Conservation (phyloP, 2,888 invertebrate genomes). For the Morpho achilles region DNA sequence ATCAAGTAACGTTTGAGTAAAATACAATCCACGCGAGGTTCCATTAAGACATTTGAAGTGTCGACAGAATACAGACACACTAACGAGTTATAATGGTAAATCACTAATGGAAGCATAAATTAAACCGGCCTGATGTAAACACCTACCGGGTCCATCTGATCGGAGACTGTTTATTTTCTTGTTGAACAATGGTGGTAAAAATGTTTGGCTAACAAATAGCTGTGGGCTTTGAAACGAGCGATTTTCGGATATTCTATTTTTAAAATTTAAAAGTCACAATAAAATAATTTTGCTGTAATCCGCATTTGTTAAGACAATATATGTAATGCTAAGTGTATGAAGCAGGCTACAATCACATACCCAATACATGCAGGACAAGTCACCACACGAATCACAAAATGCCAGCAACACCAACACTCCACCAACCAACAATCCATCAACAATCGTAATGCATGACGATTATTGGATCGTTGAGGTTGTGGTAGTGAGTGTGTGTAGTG, state of each 20-base stretch:
- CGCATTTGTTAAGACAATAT: no score
- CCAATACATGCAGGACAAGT: no score
- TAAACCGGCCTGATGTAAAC: constrained; percentile 31
- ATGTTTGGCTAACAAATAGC: constrained; percentile 37
- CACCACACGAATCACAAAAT: no score
- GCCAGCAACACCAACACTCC: no score
- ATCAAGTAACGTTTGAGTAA: no score
- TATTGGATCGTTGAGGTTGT: no score
- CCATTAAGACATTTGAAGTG: constrained; percentile 2
- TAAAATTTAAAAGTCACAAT: constrained; percentile 12
- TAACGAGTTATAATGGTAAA: constrained; percentile 10
- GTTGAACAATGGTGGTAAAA: constrained; percentile 42
- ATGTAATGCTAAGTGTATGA: no score
- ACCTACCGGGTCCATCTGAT: constrained; percentile 21
- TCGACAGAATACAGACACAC: constrained; percentile 4
- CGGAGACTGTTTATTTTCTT: constrained; percentile 47
- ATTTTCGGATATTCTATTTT: constrained; percentile 9
- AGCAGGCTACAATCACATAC: no score
- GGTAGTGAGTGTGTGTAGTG: no score
- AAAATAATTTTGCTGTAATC: no score
- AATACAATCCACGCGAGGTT: neutral
- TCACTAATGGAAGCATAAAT: constrained; percentile 31
- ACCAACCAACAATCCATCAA: no score
- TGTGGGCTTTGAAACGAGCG: constrained; percentile 31
- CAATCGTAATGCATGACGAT: no score